Evolutionary conservation across 2,113 vertebrate genomes (phyloP).

Genomic region (Mustela lutreola): DNA sequence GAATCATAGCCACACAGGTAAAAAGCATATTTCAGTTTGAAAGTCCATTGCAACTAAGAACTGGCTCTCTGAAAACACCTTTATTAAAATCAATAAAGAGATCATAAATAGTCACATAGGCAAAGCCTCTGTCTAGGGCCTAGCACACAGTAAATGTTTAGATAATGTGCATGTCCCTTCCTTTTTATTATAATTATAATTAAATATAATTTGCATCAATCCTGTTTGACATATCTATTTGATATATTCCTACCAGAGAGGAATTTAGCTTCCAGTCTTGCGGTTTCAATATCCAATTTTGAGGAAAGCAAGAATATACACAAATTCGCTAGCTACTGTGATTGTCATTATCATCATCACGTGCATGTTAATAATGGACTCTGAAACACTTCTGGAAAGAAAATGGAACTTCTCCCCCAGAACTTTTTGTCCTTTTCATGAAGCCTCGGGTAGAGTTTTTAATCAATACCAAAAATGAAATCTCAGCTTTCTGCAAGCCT

Average conservation of each 20-base stretch:
- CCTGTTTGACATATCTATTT: background rate
- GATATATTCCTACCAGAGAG: background rate
- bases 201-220: background rate
- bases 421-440: constrained; percentile 29
- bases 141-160: background rate
- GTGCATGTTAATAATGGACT: background rate
- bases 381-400: background rate
- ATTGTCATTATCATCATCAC: background rate
- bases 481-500: background rate
- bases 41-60: background rate
- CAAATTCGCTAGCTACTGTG: background rate
- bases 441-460: constrained; percentile 5
- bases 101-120: background rate
- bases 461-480: constrained; percentile 50
- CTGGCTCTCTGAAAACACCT: background rate
- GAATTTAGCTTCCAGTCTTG: background rate
- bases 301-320: background rate
- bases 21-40: background rate
- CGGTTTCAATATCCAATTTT: background rate
- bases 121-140: background rate
- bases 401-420: background rate
- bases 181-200: background rate
- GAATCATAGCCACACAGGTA: rapidly evolving
- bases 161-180: background rate
- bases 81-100: background rate